A percentile compares a stretch with the other conserved stretches of the same genome.
phyloP scores from a whole-genome alignment of 2,797 vertebrate genomes.

The Tenualosa thibaudeaui region DNA sequence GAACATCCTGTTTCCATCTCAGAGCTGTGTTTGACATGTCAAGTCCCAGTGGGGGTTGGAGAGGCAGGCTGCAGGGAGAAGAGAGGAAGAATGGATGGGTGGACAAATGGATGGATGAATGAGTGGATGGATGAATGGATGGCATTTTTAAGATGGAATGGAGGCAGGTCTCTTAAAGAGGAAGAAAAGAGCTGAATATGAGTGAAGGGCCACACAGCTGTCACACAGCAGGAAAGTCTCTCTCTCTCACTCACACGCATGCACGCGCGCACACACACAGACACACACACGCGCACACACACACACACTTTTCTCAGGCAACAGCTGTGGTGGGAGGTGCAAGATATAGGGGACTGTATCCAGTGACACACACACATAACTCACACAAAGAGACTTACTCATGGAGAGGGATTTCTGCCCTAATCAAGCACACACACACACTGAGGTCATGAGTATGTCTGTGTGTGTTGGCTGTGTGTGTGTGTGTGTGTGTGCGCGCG shows the following conservation, averaged over 20 bases:
- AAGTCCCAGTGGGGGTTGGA: background rate
- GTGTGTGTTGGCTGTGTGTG: background rate
- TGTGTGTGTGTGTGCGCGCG: constrained; percentile 16
- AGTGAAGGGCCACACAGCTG: background rate
- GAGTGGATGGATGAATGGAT: background rate
- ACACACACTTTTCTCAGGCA: background rate
- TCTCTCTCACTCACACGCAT: background rate
- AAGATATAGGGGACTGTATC: background rate
- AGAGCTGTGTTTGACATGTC: background rate
- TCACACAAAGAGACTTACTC: background rate
- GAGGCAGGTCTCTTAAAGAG: background rate
- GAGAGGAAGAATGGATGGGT: background rate
- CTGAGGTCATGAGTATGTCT: background rate
- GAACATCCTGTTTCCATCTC: background rate
- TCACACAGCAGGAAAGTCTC: background rate
- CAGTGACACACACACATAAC: background rate
- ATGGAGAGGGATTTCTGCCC: background rate
- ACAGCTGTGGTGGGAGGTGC: background rate
- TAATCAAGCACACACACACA: background rate
- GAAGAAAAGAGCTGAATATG: background rate
- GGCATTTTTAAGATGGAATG: background rate
- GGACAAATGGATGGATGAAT: background rate
- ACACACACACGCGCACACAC: background rate
- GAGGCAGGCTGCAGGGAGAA: background rate
- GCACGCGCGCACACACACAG: background rate